Evolutionary conservation across 2,797 vertebrate genomes (phyloP), one percentile per base, ranked within the genome.

Genomic region (Micrastur ruficollis): DNA sequence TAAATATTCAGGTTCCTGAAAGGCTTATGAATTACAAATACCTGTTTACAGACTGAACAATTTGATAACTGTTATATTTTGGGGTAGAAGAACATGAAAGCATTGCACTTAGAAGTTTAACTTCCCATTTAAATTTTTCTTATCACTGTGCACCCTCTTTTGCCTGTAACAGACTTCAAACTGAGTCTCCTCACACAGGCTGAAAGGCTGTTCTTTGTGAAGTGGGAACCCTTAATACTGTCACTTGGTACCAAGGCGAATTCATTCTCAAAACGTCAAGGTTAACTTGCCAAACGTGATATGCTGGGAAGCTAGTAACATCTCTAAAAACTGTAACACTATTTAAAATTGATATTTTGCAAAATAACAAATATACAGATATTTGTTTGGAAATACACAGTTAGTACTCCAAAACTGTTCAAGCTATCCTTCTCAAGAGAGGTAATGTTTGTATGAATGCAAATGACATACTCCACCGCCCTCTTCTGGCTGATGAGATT

Each of bases 401-500:
- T 36, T 83, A 93, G 78, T 46, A 78, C 5, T 67, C 14, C 49
- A 83, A 29, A 89, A 49, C 31, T 58, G 10, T 25, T 31, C 34
- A 65, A 90, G 32, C 26, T 32, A 8, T 23, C 29, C 53, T 65
- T 61, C 11, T 36, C 14, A 42, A 55, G 36, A 36, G 9, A 17
- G 4, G 29, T 3, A 52, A n/a, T 5, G 6, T 5, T 16, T 20
- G 32, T 1, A 36, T 13, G 17, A 86, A 79, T 3, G 7, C 14
- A 93, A 83, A 62, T 6, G 0, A 44, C 0, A 2, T 81, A 81
- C 80, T 91, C 46, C 79, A 74, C 76, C 89, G 95, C 95, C 93
- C 95, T 95, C 95, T 94, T 70, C 76, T 86, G 96, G 86, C 53
- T 76, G n/a, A 75, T 25, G 14, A 67, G 31, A 44, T 44, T 53